These are phyloP conservation scores for Microdon myrmicae DNA, from an alignment of 2,888 invertebrate genomes.

Conservation along the genomic window DNA sequence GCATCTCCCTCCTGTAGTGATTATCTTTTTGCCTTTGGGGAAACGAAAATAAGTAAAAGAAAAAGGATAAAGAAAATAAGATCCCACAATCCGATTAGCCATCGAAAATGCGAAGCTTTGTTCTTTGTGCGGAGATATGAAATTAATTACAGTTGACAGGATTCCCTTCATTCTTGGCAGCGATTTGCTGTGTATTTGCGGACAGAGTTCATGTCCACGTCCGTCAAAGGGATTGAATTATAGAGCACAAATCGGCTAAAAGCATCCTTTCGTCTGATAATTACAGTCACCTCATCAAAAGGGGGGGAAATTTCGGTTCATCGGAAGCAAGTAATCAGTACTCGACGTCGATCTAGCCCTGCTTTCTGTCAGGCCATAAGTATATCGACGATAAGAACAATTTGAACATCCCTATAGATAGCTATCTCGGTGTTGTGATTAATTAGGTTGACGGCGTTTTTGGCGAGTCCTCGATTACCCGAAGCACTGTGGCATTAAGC, in stretches of 20 bases:
- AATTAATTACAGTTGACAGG: conserved; percentile 40
- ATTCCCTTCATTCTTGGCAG: conserved; percentile 11
- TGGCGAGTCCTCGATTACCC: neutral
- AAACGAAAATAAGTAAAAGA: neutral
- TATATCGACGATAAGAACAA: neutral
- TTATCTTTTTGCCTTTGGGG: too few relatives aligned
- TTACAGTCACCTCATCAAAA: conserved; percentile 2
- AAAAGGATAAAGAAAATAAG: conserved; percentile 7
- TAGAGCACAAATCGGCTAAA: conserved; percentile 9
- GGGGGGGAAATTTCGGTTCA: too few relatives aligned
- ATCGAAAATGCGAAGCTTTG: conserved; percentile 16
- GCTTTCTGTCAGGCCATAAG: conserved; percentile 1
- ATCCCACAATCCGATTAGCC: conserved; percentile 30
- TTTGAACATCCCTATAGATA: neutral
- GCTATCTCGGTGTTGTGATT: conserved; percentile 1
- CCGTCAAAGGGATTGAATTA: conserved; percentile 16
- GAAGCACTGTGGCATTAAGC: neutral
- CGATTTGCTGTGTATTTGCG: conserved; percentile 6
- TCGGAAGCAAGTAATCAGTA: too few relatives aligned
- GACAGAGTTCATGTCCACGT: conserved; percentile 6
- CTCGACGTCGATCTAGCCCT: too few relatives aligned
- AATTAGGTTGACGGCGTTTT: conserved; percentile 4
- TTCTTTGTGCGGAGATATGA: conserved; percentile 32
- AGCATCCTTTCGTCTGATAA: conserved; percentile 16
- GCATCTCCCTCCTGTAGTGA: too few relatives aligned